These are phyloP conservation scores for Clivina fossor DNA, from an alignment of 2,888 invertebrate species.

Conservation along the genomic window DNA sequence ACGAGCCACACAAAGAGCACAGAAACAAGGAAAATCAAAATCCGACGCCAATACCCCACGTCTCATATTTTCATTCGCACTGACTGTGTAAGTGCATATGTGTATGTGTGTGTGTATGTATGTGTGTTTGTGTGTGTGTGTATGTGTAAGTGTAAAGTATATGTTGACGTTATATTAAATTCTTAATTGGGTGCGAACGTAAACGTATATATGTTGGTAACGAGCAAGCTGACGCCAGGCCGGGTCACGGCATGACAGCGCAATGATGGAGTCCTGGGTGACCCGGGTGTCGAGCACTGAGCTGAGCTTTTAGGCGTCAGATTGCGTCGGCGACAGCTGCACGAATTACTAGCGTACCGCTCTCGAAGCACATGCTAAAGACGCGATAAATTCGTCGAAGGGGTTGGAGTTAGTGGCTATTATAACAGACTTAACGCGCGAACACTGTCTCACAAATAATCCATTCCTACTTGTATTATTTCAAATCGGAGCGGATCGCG, in stretches of 20 bases:
- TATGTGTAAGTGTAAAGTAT: no score
- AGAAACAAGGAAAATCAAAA: conserved; percentile 14
- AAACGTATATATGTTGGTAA: conserved; percentile 25
- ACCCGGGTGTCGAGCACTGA: conserved; percentile 49
- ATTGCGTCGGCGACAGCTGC: conserved; percentile 45
- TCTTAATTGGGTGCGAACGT: conserved; percentile 22
- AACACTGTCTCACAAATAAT: conserved; percentile 2
- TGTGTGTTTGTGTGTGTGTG: no score
- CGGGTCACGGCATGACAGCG: conserved; percentile 50
- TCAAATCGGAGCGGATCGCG: no score
- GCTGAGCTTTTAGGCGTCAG: conserved; percentile 49
- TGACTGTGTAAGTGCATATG: conserved; percentile 50
- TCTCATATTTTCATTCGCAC: conserved; percentile 51
- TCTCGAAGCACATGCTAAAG: conserved; percentile 13
- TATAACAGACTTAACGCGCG: no score
- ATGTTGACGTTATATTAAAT: conserved; percentile 23
- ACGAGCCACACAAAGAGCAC: conserved; percentile 12
- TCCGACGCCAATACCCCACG: conserved; percentile 36
- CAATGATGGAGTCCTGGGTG: conserved; percentile 48
- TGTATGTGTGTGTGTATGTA: no score
- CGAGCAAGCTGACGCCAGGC: conserved; percentile 47
- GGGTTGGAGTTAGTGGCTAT: conserved; percentile 18
- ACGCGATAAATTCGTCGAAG: conserved; percentile 34
- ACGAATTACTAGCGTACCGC: background rate
- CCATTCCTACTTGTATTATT: background rate